Conservation (phyloP, 2,888 invertebrate genomes). For the Doris montereyensis region DNA sequence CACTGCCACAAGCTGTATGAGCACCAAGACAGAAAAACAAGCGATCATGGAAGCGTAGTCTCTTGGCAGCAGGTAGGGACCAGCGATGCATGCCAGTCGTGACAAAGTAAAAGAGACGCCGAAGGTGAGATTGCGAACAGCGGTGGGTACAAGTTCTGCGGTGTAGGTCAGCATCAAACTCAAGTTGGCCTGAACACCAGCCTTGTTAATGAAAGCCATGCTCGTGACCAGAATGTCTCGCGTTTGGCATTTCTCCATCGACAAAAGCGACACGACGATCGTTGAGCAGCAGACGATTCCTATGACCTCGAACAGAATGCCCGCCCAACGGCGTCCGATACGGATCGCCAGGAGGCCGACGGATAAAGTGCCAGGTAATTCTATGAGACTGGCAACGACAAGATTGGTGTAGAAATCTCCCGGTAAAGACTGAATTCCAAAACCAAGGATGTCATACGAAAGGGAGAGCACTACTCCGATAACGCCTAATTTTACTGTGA, state of each 20-base stretch:
- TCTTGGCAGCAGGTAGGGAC: not conserved
- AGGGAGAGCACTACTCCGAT: not conserved
- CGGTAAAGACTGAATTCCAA: not conserved
- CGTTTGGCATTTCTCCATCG: not conserved
- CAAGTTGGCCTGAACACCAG: not conserved
- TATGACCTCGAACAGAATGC: not conserved
- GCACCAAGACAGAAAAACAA: not conserved
- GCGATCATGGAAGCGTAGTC: not conserved
- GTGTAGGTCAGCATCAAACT: not conserved
- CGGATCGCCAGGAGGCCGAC: not conserved
- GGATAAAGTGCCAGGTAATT: not conserved
- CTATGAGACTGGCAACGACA: not conserved
- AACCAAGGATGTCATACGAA: not conserved
- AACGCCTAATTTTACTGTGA: not conserved
- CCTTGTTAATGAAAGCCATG: not conserved
- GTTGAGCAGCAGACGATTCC: not conserved
- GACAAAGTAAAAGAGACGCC: not conserved
- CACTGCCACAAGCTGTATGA: not conserved
- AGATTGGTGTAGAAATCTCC: not conserved
- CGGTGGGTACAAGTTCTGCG: not conserved
- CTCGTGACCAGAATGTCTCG: not conserved
- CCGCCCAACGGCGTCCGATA: not conserved
- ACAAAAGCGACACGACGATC: not conserved
- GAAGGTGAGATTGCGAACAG: not conserved
- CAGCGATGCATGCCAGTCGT: not conserved